These are phyloP conservation scores for Virgularia gustaviana DNA, from an alignment of 92 coral and sea anemone genomes.

Conservation along the genomic window DNA sequence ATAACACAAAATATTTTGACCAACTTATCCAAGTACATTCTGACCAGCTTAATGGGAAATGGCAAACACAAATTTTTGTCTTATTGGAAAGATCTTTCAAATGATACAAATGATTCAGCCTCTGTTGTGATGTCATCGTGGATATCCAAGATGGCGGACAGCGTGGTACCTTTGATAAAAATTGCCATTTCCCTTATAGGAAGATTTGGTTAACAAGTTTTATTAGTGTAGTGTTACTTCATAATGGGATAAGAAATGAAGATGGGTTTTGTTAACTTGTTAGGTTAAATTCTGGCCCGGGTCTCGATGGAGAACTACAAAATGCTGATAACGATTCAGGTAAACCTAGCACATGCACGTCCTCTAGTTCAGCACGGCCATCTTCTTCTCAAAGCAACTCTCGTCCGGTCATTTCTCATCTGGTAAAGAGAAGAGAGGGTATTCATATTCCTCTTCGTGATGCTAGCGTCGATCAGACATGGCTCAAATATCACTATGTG, in stretches of 20 bases:
- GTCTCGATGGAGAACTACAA: constrained; percentile 68
- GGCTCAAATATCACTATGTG: constrained; percentile 21
- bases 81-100: no score
- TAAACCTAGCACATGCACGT: constrained; percentile 7
- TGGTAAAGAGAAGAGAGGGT: constrained; percentile 28
- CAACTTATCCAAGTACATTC: no score
- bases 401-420: constrained; percentile 26
- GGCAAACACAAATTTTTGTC: no score
- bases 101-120: no score
- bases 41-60: no score
- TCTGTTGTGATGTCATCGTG: no score
- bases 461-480: constrained; percentile 9
- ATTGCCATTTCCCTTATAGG: background rate
- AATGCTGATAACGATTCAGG: constrained; percentile 18
- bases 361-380: constrained; percentile 22
- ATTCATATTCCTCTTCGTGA: constrained; percentile 22
- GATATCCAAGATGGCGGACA: background rate
- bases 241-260: background rate
- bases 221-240: no score
- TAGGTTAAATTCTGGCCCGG: constrained; percentile 77
- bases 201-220: background rate
- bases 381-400: constrained; percentile 5
- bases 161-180: background rate
- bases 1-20: no score
- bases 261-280: background rate